A percentile compares a stretch with the other conserved stretches of the same genome.
Conservation (phyloP, 2,797 vertebrate species). For the Urophycis tenuis region DNA sequence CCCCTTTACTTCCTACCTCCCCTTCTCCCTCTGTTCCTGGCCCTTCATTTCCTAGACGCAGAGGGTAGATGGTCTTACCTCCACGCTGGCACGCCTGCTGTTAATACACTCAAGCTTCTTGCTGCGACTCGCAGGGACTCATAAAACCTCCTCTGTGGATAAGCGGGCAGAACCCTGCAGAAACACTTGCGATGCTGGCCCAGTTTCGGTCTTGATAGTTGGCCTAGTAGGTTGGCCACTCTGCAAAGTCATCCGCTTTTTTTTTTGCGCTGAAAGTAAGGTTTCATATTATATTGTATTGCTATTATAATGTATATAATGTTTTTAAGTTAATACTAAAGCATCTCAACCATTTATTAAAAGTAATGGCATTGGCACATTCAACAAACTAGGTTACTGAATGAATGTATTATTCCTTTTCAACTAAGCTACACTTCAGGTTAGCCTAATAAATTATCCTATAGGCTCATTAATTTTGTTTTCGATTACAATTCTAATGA, state of each 20-base stretch:
- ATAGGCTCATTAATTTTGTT: too few relatives aligned
- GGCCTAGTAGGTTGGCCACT: neutral
- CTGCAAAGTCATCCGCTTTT: neutral
- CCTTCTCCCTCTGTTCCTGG: neutral
- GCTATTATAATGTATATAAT: neutral
- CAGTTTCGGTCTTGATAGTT: neutral
- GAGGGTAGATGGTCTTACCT: conserved; percentile 29
- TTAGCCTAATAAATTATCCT: too few relatives aligned
- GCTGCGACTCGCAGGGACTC: conserved; percentile 23
- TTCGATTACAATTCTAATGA: too few relatives aligned
- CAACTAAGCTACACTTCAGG: too few relatives aligned
- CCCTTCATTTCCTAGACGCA: conserved; percentile 26
- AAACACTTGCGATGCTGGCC: neutral
- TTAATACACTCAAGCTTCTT: conserved; percentile 38
- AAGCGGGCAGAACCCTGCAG: neutral
- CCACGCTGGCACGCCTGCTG: conserved; percentile 40
- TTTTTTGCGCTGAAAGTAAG: neutral
- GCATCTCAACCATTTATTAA: neutral
- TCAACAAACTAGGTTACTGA: neutral
- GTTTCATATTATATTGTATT: conserved; percentile 3
- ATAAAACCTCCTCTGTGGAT: neutral
- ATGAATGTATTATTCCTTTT: neutral
- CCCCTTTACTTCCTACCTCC: conserved; percentile 9
- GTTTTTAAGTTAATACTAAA: neutral
- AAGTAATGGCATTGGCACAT: neutral